Evolutionary conservation across 2,888 invertebrate genomes (phyloP), one percentile per base, ranked within the genome.

Genomic region (Polydrusus pterygomalis): DNA sequence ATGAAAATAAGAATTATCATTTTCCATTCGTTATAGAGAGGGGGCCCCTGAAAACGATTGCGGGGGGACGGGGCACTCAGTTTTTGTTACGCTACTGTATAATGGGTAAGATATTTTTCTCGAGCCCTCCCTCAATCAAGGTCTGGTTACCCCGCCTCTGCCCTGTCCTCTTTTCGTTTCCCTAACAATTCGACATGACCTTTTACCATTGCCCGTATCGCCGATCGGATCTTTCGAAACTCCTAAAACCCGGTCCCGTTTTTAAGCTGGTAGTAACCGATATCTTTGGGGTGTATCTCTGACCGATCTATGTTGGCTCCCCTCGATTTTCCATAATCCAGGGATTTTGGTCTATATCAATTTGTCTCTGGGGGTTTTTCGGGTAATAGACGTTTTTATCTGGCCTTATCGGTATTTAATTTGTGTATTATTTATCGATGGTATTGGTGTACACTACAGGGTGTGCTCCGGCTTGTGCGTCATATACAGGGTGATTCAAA

Each of bases 291-390:
- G 56, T 64, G 64, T 63, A 64, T 64, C 54, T 43, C 11, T 25
- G 62, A 54, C 47, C 47, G 47, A 54, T 54, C 54, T 54, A 15
- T n/a, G n/a, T n/a, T n/a, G n/a, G 34, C 34, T 1, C 49, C 64
- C 74, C n/a, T 51, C 54, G 58, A 79, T 80, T 81, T 84, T 83
- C 83, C 83, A 77, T 84, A 84, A 84, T 84, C 84, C 84, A 83
- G 64, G 82, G 84, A 84, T 84, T 84, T 71, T 82, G 77, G 82
- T 78, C 81, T 83, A 84, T 84, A 84, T 84, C 84, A 84, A 84
- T 84, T 84, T 84, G 84, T 84, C 84, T 82, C 81, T 74, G 79
- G 83, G 84, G 82, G 81, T 69, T 78, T 65, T 67, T 64, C 64
- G 70, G 79, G 83, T 83, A 84, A 84, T 84, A 84, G 84, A 83